These are phyloP conservation scores for Heterodera schachtii DNA, from an alignment of 1,140 invertebrate genomes.

Conservation along the genomic window DNA sequence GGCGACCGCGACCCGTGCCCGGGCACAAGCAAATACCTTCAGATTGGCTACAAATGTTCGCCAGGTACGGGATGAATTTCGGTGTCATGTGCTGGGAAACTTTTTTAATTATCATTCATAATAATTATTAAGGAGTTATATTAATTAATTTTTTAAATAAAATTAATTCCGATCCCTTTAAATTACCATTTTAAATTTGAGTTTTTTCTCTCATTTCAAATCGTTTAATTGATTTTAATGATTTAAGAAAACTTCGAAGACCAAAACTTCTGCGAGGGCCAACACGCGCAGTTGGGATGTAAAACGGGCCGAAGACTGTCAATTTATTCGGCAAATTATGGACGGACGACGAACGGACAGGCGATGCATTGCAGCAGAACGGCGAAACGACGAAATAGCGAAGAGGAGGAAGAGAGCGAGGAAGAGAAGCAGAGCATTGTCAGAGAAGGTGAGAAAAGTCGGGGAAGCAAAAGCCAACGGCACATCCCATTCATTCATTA, in stretches of 20 bases:
- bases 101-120: too few relatives aligned
- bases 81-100: too few relatives aligned
- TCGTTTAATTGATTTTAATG: neutral
- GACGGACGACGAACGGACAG: slow-evolving; percentile 50
- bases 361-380: slow-evolving; percentile 38
- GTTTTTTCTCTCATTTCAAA: neutral
- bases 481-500: neutral
- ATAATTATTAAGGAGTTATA: too few relatives aligned
- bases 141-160: too few relatives aligned
- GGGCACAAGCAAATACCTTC: slow-evolving; percentile 50
- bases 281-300: slow-evolving; percentile 47
- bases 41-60: slow-evolving; percentile 58
- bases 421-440: neutral
- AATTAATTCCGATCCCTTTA: too few relatives aligned
- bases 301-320: slow-evolving; percentile 47
- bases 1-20: slow-evolving; percentile 55
- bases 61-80: slow-evolving; percentile 36
- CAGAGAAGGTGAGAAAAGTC: neutral
- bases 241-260: slow-evolving; percentile 58
- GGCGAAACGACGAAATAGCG: neutral
- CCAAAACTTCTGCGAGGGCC: slow-evolving; percentile 57
- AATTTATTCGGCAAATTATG: slow-evolving; percentile 58
- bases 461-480: too few relatives aligned
- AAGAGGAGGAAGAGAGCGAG: neutral
- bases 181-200: too few relatives aligned